Evolutionary conservation across 2,888 invertebrate genomes (phyloP), one percentile per base, ranked within the genome.

Genomic region (Gymnosoma rotundatum): DNA sequence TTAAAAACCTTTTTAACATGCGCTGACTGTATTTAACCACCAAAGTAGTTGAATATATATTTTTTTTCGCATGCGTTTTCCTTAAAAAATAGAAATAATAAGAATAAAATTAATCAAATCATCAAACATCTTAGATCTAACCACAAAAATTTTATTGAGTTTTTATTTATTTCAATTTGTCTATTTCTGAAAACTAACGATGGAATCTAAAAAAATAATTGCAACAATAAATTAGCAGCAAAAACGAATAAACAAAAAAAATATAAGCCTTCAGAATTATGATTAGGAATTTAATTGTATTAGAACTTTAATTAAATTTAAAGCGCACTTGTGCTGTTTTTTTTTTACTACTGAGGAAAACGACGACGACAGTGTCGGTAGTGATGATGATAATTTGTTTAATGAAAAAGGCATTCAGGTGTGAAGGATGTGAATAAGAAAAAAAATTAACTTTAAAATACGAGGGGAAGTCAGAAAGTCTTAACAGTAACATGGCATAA

Each of bases 361-460:
- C 38, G 16, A n/a, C 66, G 66, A 48, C 25, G 52, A 38, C 38
- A 50, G 56, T 78, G 75, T 42, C 72, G 64, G 67, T 64, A 67
- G 72, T 84, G 87, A 87, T 88, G 88, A 87, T 87, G 87, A 90
- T 78, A 90, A 90, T 89, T 84, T 78, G 58, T 64, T 84, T 64
- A 81, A 84, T 90, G 89, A 83, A 89, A 86, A 79, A 75, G 69
- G 88, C 91, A 91, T 79, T 89, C 88, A 90, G 90, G 89, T 92
- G 91, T 91, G 91, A 91, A 91, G 91, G 91, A 90, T 91, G 88
- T 88, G 88, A 84, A 50, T 64, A 56, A 73, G 63, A 60, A 78
- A 83, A 83, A 56, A 20, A 45, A 21, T 25, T 3, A 78, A 61
- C 63, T 56, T 60, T 60, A 75, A 74, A 60, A 52, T 50, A 74